Conservation (phyloP, 2,888 invertebrate genomes). For the Erpobdella octoculata region DNA sequence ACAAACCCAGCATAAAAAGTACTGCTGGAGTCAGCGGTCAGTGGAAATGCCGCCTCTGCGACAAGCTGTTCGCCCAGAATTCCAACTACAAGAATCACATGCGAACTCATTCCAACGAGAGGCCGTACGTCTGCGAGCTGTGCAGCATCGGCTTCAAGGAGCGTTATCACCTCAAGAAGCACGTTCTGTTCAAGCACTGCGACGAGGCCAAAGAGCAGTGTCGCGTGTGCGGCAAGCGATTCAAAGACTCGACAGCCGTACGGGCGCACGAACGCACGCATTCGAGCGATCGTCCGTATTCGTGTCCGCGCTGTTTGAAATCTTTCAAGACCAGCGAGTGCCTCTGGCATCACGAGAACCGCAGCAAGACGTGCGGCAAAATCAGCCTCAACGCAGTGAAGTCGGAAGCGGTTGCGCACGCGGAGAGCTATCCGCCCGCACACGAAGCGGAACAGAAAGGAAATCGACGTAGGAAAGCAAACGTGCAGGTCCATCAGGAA, state of each 20-base stretch:
- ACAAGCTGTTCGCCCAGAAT: slow-evolving; percentile 38
- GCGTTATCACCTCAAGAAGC: slow-evolving; percentile 40
- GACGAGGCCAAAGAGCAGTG: slow-evolving; percentile 38
- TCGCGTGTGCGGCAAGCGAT: slow-evolving; percentile 37
- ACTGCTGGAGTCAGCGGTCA: slow-evolving; percentile 11
- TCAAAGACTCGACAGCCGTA: slow-evolving; percentile 40
- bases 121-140: slow-evolving; percentile 38
- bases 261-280: slow-evolving; percentile 39
- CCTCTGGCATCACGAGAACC: slow-evolving; percentile 40
- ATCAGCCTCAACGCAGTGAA: not conserved
- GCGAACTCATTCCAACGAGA: slow-evolving; percentile 38
- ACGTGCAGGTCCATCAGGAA: not conserved
- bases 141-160: slow-evolving; percentile 40
- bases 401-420: not conserved
- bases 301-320: slow-evolving; percentile 37
- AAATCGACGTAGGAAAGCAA: not conserved
- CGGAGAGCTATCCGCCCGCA: not conserved
- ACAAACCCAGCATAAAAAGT: not conserved
- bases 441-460: slow-evolving; percentile 26
- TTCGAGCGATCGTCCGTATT: slow-evolving; percentile 38
- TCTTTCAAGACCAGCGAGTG: slow-evolving; percentile 40
- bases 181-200: slow-evolving; percentile 39
- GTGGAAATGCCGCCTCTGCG: slow-evolving; percentile 38
- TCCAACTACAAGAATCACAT: slow-evolving; percentile 40
- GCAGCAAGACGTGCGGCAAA: slow-evolving; percentile 39